Conservation (phyloP, 2,797 vertebrate genomes). For the Gymnoscopelus braueri region DNA sequence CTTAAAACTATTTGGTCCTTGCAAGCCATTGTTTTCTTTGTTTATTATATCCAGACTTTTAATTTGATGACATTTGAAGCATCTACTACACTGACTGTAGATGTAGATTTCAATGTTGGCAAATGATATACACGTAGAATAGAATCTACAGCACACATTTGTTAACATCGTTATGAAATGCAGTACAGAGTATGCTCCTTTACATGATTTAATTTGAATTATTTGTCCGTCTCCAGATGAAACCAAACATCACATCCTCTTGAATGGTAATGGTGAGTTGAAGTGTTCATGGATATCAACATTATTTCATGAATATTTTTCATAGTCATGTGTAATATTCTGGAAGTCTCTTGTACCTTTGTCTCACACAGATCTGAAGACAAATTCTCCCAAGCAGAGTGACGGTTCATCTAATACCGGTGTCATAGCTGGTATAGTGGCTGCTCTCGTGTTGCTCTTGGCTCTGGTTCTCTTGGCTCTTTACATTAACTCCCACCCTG, state of each 20-base stretch:
- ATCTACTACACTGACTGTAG: too few species aligned
- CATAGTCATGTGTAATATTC: background rate
- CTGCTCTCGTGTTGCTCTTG: constrained; percentile 85
- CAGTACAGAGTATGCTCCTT: background rate
- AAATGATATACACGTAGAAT: too few species aligned
- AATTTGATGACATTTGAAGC: too few species aligned
- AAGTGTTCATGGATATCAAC: background rate
- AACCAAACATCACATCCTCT: constrained; percentile 79
- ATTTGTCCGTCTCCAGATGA: constrained; percentile 76
- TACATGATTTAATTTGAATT: constrained; percentile 3
- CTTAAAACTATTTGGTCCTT: too few species aligned
- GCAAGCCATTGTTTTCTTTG: too few species aligned
- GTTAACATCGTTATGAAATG: too few species aligned
- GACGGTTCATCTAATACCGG: constrained; percentile 78
- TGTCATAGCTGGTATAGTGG: constrained; percentile 85
- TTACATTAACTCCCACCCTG: constrained; percentile 87
- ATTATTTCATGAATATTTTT: background rate
- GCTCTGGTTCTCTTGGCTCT: constrained; percentile 85
- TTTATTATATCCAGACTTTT: too few species aligned
- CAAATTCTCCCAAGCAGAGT: constrained; percentile 62
- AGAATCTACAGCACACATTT: too few species aligned
- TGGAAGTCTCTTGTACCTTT: constrained; percentile 3
- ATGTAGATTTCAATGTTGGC: too few species aligned
- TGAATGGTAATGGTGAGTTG: constrained; percentile 81
- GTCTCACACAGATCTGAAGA: constrained; percentile 59